phyloP scores from a whole-genome alignment of 2,113 vertebrate genomes.

The Hemibagrus wyckioides region DNA sequence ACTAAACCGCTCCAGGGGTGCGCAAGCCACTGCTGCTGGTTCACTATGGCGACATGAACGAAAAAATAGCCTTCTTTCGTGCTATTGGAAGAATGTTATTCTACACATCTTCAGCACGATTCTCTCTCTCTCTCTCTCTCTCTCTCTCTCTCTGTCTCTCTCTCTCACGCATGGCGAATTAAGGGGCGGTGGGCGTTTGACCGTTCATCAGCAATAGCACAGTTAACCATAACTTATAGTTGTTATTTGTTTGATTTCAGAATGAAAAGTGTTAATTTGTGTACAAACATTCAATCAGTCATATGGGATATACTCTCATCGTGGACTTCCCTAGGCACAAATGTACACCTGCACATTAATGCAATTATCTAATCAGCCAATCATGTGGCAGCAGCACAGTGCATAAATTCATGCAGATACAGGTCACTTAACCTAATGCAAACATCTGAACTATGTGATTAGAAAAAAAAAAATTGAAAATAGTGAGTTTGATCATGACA shows the following conservation, averaged over 20 bases:
- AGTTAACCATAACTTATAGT: background rate
- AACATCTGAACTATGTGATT: too few species aligned
- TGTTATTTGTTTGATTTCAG: background rate
- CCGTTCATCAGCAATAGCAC: background rate
- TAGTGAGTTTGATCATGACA: too few species aligned
- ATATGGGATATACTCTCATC: background rate
- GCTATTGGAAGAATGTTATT: background rate
- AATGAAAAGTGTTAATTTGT: background rate
- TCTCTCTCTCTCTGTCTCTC: too few species aligned
- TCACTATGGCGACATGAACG: background rate
- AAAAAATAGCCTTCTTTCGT: background rate
- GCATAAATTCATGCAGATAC: too few species aligned
- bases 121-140: background rate
- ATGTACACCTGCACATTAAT: too few species aligned
- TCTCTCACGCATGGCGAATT: background rate
- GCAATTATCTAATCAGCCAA: too few species aligned
- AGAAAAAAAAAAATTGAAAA: too few species aligned
- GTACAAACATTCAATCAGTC: background rate
- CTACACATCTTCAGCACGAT: background rate
- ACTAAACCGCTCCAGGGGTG: constrained; percentile 37
- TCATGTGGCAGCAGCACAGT: too few species aligned
- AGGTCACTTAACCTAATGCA: too few species aligned
- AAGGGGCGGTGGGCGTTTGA: background rate
- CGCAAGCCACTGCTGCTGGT: background rate
- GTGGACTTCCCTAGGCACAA: too few species aligned